A percentile compares a stretch with the other conserved stretches of the same genome.
phyloP scores from a whole-genome alignment of 2,888 invertebrate genomes.

The Orthonychiurus folsomi region DNA sequence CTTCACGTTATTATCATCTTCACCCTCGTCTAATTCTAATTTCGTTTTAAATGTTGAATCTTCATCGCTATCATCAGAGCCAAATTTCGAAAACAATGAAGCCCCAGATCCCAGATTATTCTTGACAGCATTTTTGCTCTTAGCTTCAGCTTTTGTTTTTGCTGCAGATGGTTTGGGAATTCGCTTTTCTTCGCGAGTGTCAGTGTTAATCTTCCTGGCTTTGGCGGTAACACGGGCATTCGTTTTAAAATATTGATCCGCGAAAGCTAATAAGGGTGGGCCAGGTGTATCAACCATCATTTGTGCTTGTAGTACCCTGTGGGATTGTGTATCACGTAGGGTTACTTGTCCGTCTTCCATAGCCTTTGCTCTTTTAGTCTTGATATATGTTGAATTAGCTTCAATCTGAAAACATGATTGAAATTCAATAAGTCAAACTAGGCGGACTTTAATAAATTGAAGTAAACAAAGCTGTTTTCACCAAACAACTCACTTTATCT shows the following conservation, averaged over 20 bases:
- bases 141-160: background rate
- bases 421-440: no score
- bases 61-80: slow-evolving; percentile 24
- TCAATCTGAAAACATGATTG: slow-evolving; percentile 32
- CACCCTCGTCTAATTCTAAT: slow-evolving; percentile 22
- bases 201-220: slow-evolving; percentile 18
- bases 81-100: slow-evolving; percentile 24
- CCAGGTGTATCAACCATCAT: slow-evolving; percentile 30
- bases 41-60: slow-evolving; percentile 24
- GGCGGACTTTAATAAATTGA: slow-evolving; percentile 10
- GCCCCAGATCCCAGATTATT: slow-evolving; percentile 12
- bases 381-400: slow-evolving; percentile 33
- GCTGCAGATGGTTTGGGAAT: slow-evolving; percentile 30
- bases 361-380: slow-evolving; percentile 28
- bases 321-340: slow-evolving; percentile 31
- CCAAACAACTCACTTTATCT: slow-evolving; percentile 31
- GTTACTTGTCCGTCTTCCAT: slow-evolving; percentile 33
- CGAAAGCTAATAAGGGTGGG: slow-evolving; percentile 32
- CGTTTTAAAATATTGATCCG: slow-evolving; percentile 30
- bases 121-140: slow-evolving; percentile 5
- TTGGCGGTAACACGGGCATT: slow-evolving; percentile 29
- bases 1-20: slow-evolving; percentile 7
- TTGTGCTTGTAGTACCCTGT: slow-evolving; percentile 34
- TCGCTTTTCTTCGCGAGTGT: slow-evolving; percentile 34
- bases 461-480: background rate